Base-by-base conservation (phyloP, 2,888 invertebrate species). In the Drosophila stalkeri region DNA sequence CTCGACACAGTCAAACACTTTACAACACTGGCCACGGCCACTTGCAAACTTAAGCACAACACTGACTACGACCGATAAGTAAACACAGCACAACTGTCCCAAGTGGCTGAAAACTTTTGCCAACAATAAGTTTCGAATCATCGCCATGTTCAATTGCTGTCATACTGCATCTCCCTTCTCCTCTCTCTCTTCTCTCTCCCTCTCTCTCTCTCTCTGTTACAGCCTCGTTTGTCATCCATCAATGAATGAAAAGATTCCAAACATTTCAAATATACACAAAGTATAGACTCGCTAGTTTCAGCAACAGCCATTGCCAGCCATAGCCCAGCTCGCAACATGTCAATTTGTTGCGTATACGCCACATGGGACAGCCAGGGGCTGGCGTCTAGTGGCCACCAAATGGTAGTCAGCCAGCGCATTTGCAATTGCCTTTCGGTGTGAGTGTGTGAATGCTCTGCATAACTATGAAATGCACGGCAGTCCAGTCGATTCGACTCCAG, bases 81-180 rank as follows among this genome's bases (percentile, higher is more conserved):
- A 67, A 67, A 52, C 72, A 49, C 37, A 6, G 44, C 59, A 18
- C 59, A 82, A 81, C 84, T 86, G 80, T 89, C 85, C 72, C 74
- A 89, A 84, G 82, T 75, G 74, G 72, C 74, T 72, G 64, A 57
- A 80, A 84, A 78, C 57, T 86, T 74, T 65, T 68, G 55, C 65
- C 72, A 81, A 81, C 81, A 87, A 84, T 77, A 86, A 82, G 85
- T 84, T 86, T 51, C 43, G 76, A 72, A 77, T 77, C 77, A 60
- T 64, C 49, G 31, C 23, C 56, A 51, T 41, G 59, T 54, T 62
- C 43, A n/a, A 47, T 47, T 27, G 47, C 33, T 39, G 43, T 1
- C 18, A 0, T 4, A 2, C 20, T 2, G 20, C 8, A 0, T 9
- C 37, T n/a, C 12, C 11, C 23, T 18, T 18, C 35, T 2, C 27